Percentiles rank a stretch among this genome's conserved stretches.
phyloP scores from a whole-genome alignment of 2,797 vertebrate species.

The Paguma larvata region DNA sequence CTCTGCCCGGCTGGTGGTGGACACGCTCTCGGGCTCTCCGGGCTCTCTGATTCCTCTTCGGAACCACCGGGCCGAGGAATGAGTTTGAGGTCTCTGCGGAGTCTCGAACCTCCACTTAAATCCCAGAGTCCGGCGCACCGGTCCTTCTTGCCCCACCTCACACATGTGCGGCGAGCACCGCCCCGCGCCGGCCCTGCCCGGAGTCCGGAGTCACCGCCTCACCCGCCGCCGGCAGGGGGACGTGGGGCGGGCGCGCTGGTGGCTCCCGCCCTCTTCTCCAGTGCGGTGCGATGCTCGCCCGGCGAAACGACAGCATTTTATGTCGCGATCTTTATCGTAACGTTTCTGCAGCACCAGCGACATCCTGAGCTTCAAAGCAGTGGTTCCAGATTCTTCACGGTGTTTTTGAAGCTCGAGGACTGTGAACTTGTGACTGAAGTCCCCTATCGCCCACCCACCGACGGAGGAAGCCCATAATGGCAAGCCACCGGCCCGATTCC shows the following conservation, averaged over 20 bases:
- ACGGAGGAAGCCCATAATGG: neutral
- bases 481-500: neutral
- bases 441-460: no score
- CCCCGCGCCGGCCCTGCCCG: neutral
- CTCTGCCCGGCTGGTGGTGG: accelerated
- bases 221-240: neutral
- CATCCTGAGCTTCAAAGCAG: neutral
- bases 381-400: neutral
- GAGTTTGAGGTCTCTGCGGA: neutral
- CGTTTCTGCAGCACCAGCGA: accelerated
- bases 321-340: neutral
- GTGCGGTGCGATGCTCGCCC: accelerated
- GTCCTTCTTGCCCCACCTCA: neutral
- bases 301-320: accelerated
- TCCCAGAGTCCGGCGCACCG: accelerated
- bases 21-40: accelerated
- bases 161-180: neutral
- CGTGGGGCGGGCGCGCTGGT: accelerated
- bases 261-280: neutral
- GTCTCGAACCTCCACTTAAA: neutral
- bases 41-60: neutral
- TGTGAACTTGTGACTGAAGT: neutral
- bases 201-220: neutral
- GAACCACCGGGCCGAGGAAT: neutral
- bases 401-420: neutral